phyloP scores from a whole-genome alignment of 1,140 invertebrate species.

The Drosophila subpulchrella region DNA sequence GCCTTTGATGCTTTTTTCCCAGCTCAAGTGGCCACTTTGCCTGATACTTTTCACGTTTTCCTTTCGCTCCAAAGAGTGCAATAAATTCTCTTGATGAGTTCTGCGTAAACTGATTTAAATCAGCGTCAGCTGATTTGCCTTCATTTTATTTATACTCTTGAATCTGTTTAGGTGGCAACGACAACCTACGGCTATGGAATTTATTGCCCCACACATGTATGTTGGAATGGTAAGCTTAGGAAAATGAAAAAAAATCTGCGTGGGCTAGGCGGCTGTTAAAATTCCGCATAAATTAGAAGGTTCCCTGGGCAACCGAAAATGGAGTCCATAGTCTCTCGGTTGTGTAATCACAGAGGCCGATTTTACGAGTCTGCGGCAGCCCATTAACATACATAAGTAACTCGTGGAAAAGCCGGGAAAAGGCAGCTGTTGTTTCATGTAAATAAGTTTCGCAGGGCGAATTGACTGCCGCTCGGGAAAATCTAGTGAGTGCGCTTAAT shows the following conservation, averaged over 20 bases:
- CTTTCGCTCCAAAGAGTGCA: conserved; percentile 27
- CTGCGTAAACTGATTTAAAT: conserved; percentile 76
- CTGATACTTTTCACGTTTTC: conserved; percentile 42
- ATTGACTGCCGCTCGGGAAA: conserved; percentile 16
- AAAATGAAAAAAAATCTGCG: conserved; percentile 50
- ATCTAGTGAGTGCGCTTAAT: conserved; percentile 48
- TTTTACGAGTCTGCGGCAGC: conserved; percentile 33
- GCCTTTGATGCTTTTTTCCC: conserved; percentile 36
- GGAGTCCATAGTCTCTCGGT: conserved; percentile 35
- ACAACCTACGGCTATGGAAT: conserved; percentile 26
- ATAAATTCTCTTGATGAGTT: conserved; percentile 67
- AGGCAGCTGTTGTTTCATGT: conserved; percentile 47
- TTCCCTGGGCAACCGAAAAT: background rate
- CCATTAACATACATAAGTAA: conserved; percentile 58
- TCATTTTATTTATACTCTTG: conserved; percentile 61
- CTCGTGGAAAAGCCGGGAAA: conserved; percentile 27
- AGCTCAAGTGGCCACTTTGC: conserved; percentile 50
- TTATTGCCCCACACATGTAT: conserved; percentile 42
- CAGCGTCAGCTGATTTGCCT: conserved; percentile 60
- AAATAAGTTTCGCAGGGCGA: conserved; percentile 39
- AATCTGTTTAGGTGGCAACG: conserved; percentile 48
- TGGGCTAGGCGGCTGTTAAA: conserved; percentile 65
- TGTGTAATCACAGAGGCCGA: conserved; percentile 54
- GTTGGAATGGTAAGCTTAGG: too few relatives aligned
- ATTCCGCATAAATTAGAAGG: conserved; percentile 74